Base-by-base conservation (phyloP, 2,888 invertebrate genomes). In the Ophion costatus region DNA sequence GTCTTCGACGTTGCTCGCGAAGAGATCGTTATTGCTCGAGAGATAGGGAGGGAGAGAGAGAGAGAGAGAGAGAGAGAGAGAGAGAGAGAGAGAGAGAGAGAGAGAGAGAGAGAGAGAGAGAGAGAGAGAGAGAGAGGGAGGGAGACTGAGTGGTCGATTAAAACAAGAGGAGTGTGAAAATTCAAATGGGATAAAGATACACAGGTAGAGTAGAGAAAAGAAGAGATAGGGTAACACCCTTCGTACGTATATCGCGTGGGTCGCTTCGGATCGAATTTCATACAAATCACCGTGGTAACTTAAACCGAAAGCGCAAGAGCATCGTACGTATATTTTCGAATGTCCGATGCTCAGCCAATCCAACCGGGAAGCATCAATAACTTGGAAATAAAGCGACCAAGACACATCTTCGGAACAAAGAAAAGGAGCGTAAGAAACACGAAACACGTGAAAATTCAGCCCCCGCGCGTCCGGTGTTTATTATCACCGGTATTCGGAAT, bases 231-330 rank as follows among this genome's bases (percentile, higher is more conserved):
- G 24, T 22, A 59, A 66, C 64, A 63, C 70, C 42, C 45, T 38
- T 33, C 24, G 33, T 74, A 29, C 42, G 71, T 81, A 81, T 83
- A 80, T 85, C 86, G 89, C 90, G 92, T 92, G 91, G 92, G 92
- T 88, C 89, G 88, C 59, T 66, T 69, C 33, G 88, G 90, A 92
- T 92, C 91, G 92, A 92, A 92, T 92, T 92, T 92, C 91, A 92
- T 92, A 92, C 92, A 92, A 92, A 92, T 92, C 91, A 90, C 89
- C 87, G 20, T 74, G 90, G 92, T 92, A 92, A 92, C 91, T 90
- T 90, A 91, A 92, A 90, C 91, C 92, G 89, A 91, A 91, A 90
- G 87, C 90, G 89, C 88, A 20, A 61, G 69, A 78, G 33, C 59
- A 69, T 57, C 71, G 57, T 24, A 59, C 4, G 56, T 63, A 63